Evolutionary conservation across 2,113 vertebrate species (phyloP).

Genomic region (Ctenodactylus gundi): DNA sequence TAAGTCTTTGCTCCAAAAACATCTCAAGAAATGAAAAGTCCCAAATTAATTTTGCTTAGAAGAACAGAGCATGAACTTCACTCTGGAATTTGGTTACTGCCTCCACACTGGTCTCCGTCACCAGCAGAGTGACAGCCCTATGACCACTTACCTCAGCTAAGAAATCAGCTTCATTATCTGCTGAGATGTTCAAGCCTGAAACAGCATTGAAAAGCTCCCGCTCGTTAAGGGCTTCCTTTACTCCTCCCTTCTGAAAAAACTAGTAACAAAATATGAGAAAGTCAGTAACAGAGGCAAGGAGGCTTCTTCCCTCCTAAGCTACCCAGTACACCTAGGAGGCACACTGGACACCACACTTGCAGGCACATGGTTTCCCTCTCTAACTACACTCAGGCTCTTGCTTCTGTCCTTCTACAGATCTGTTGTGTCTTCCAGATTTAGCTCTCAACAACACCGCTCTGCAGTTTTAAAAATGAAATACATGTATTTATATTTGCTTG

Average conservation of each 20-base stretch:
- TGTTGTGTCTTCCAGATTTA: neutral
- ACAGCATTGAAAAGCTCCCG: constrained; percentile 95
- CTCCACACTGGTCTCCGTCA: neutral
- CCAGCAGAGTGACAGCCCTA: neutral
- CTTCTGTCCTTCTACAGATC: neutral
- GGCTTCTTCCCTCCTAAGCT: no score
- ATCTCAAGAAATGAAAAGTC: constrained; percentile 4
- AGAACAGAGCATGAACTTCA: neutral
- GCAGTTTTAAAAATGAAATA: neutral
- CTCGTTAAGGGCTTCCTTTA: constrained; percentile 88
- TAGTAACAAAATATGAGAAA: constrained; percentile 69
- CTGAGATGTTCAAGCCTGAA: constrained; percentile 89
- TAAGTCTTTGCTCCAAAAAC: neutral
- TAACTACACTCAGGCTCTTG: neutral
- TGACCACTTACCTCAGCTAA: constrained; percentile 88
- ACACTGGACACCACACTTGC: neutral
- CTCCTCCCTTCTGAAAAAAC: constrained; percentile 96
- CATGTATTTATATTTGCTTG: neutral
- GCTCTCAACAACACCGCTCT: neutral
- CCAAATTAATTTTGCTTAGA: neutral
- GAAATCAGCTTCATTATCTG: constrained; percentile 94
- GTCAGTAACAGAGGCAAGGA: no score
- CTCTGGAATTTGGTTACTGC: neutral
- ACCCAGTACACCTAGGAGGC: no score
- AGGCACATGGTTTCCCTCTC: neutral